Conservation (phyloP, 2,888 invertebrate species). For the Agrotis exclamationis region DNA sequence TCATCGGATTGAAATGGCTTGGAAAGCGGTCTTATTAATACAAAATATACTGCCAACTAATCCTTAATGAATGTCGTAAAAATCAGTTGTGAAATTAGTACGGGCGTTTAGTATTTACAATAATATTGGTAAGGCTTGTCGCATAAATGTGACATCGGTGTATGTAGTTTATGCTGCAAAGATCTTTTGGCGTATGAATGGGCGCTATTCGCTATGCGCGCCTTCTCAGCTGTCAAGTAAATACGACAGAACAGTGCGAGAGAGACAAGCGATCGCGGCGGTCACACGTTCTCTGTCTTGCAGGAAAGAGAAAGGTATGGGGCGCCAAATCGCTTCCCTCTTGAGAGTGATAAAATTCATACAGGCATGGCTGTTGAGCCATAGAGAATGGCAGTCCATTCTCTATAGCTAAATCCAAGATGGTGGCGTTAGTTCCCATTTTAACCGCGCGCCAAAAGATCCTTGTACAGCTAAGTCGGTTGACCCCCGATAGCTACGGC, state of each 20-base stretch:
- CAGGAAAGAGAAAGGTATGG: no score
- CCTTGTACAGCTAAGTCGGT: slow-evolving; percentile 13
- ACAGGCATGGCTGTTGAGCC: no score
- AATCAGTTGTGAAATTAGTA: slow-evolving; percentile 11
- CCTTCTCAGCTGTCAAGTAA: no score
- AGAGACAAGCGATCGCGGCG: no score
- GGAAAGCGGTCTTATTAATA: slow-evolving; percentile 30
- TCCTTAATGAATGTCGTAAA: slow-evolving; percentile 24
- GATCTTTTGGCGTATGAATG: background rate
- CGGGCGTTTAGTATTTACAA: slow-evolving; percentile 33
- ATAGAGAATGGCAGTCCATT: background rate
- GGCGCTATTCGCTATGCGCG: no score
- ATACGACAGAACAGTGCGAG: no score
- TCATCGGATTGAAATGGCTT: slow-evolving; percentile 36
- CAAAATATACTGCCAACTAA: slow-evolving; percentile 38
- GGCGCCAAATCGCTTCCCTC: no score
- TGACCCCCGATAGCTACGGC: slow-evolving; percentile 28
- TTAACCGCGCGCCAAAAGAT: background rate
- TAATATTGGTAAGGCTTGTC: slow-evolving; percentile 48
- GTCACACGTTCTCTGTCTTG: no score
- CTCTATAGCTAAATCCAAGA: background rate
- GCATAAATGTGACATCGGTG: slow-evolving; percentile 45
- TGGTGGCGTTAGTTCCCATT: background rate
- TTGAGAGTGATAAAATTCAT: no score
- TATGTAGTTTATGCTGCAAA: slow-evolving; percentile 26